Conservation (phyloP, 1,140 invertebrate genomes). For the Lasaia peninsularis region DNA sequence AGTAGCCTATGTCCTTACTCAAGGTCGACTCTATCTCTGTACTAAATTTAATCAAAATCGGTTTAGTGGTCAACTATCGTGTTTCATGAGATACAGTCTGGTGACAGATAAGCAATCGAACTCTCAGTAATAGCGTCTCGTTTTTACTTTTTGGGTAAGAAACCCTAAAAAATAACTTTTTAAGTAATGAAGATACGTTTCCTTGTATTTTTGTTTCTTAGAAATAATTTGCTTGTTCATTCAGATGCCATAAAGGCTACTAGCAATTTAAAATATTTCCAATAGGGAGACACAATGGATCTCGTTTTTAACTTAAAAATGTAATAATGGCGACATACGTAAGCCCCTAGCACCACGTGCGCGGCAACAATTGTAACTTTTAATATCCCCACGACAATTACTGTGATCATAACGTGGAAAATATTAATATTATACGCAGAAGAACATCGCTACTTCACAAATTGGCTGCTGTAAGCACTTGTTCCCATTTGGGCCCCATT, state of each 20-base stretch:
- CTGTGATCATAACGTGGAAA: slow-evolving; percentile 56
- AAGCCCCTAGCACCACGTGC: slow-evolving; percentile 40
- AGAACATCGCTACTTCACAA: slow-evolving; percentile 45
- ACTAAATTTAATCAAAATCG: too few species aligned
- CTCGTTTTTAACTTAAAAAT: slow-evolving; percentile 9
- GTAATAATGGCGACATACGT: slow-evolving; percentile 13
- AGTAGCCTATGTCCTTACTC: too few species aligned
- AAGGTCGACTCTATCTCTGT: too few species aligned
- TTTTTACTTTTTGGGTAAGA: too few species aligned
- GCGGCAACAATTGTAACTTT: slow-evolving; percentile 48
- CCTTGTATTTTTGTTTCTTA: too few species aligned
- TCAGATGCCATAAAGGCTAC: background rate
- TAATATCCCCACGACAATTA: slow-evolving; percentile 65
- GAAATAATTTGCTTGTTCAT: background rate
- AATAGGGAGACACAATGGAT: slow-evolving; percentile 4
- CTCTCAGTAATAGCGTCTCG: too few species aligned
- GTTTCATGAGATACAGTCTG: too few species aligned
- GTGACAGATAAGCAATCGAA: too few species aligned
- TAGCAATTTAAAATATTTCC: slow-evolving; percentile 1
- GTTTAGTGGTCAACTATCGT: too few species aligned
- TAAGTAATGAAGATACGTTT: too few species aligned
- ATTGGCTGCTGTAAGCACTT: slow-evolving; percentile 41
- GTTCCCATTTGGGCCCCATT: background rate
- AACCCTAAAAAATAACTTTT: too few species aligned
- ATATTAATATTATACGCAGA: slow-evolving; percentile 58